A percentile compares a stretch with the other conserved stretches of the same genome.
Conservation (phyloP, 1,140 invertebrate genomes). For the Camponotus vicinus region DNA sequence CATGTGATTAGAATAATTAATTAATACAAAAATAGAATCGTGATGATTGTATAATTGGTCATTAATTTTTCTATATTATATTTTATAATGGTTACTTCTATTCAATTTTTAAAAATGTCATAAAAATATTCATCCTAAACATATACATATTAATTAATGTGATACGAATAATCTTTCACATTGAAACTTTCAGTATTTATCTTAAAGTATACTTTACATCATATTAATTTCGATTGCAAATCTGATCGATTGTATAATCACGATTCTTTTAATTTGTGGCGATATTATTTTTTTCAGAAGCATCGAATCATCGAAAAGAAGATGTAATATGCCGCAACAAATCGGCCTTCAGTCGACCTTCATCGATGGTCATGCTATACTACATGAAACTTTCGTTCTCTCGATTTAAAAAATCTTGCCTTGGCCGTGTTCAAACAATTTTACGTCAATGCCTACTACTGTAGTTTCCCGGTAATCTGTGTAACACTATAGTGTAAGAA, state of each 20-base stretch:
- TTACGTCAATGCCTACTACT: constrained; percentile 22
- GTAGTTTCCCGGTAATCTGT: background rate
- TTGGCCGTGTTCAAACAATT: constrained; percentile 52
- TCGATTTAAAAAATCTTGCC: constrained; percentile 14
- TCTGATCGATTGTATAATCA: background rate
- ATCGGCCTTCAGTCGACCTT: constrained; percentile 7
- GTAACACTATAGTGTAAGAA: background rate
- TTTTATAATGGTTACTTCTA: background rate
- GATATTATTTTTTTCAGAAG: constrained; percentile 33
- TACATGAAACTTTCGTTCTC: background rate
- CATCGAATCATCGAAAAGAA: background rate
- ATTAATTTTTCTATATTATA: constrained; percentile 17
- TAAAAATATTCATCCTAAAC: too few species aligned
- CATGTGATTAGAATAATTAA: background rate
- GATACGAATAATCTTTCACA: background rate
- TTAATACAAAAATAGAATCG: background rate
- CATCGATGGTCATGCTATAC: background rate
- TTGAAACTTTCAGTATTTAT: background rate
- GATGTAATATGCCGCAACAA: background rate
- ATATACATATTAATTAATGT: too few species aligned
- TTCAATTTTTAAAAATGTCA: too few species aligned
- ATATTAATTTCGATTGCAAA: background rate
- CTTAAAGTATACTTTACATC: background rate
- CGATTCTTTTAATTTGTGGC: constrained; percentile 4
- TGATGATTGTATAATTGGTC: background rate